phyloP scores from a whole-genome alignment of 2,888 invertebrate genomes.

The Proisotoma minuta region DNA sequence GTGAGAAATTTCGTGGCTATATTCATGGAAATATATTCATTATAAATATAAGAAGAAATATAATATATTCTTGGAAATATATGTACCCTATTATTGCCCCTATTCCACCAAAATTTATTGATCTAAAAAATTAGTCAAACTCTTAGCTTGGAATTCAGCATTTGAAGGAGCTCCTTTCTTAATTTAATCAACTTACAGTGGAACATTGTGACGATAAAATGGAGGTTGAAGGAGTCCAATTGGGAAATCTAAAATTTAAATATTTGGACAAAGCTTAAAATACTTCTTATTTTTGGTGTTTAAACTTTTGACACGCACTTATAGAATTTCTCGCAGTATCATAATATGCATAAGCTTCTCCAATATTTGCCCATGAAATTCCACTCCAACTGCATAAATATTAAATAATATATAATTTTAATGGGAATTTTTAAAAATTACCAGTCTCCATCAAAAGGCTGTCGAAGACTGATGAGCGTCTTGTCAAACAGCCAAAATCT shows the following conservation, averaged over 20 bases:
- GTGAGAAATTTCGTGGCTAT: slow-evolving; percentile 11
- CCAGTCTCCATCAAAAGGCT: slow-evolving; percentile 32
- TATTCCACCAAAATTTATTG: not conserved
- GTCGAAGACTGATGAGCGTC: slow-evolving; percentile 17
- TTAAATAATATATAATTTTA: not conserved
- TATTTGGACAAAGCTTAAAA: not conserved
- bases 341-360: slow-evolving; percentile 39
- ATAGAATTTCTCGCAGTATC: slow-evolving; percentile 39
- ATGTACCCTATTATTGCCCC: too few species aligned
- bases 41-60: too few species aligned
- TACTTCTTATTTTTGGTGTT: not conserved
- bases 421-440: slow-evolving; percentile 11
- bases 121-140: not conserved
- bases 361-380: slow-evolving; percentile 24
- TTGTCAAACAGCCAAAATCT: slow-evolving; percentile 32
- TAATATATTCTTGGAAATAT: too few species aligned
- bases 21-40: not conserved
- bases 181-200: slow-evolving; percentile 1
- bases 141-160: too few species aligned
- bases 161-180: too few species aligned
- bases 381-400: slow-evolving; percentile 17
- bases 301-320: slow-evolving; percentile 20
- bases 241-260: slow-evolving; percentile 28
- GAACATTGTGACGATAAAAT: slow-evolving; percentile 25
- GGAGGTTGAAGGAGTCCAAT: slow-evolving; percentile 35